Evolutionary conservation across 1,140 invertebrate species (phyloP).

Genomic region (Choristoneura fumiferana): DNA sequence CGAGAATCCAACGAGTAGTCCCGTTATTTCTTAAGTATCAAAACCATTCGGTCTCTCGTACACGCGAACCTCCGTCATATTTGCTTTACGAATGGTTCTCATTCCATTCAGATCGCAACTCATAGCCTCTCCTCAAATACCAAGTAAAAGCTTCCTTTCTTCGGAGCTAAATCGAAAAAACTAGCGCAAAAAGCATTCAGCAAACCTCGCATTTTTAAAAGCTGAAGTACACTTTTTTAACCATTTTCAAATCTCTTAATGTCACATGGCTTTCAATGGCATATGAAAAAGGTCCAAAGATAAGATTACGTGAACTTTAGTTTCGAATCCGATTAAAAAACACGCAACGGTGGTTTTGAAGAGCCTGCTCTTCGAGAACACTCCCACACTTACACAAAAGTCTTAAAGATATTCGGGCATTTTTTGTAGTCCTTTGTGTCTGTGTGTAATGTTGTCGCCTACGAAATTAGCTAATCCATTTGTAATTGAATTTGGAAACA

Average conservation of each 20-base stretch:
- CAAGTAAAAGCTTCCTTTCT: conserved; percentile 10
- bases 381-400: conserved; percentile 66
- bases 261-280: conserved; percentile 59
- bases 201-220: not conserved
- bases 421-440: conserved; percentile 46
- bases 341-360: conserved; percentile 71
- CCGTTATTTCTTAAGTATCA: not conserved
- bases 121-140: not conserved
- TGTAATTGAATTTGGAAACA: conserved; percentile 39
- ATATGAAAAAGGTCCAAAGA: conserved; percentile 58
- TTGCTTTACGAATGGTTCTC: conserved; percentile 15
- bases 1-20: too few species aligned
- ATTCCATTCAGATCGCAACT: conserved; percentile 3
- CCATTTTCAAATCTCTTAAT: conserved; percentile 23
- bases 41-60: not conserved
- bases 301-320: conserved; percentile 57
- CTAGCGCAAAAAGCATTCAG: not conserved
- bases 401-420: conserved; percentile 46
- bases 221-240: conserved; percentile 4
- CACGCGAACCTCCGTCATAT: conserved; percentile 11
- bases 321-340: conserved; percentile 66
- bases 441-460: conserved; percentile 27
- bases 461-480: conserved; percentile 36
- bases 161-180: conserved; percentile 11
- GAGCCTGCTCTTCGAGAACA: conserved; percentile 51